These are phyloP conservation scores for silkworm (Bombyx mori) DNA, from an alignment of 1,140 invertebrate genomes.

Conservation along the genomic window ASM3026992v2 NC_085125.1:2804001-2804500, in stretches of 20 bases:
- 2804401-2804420: conserved; percentile 38
- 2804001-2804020: too few relatives aligned
- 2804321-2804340: conserved; percentile 47
- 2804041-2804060: too few relatives aligned
- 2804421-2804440: conserved; percentile 40
- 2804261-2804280: conserved; percentile 58
- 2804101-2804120: too few relatives aligned
- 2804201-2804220: conserved; percentile 65
- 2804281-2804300: conserved; percentile 52
- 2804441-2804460: conserved; percentile 40
- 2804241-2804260: conserved; percentile 63
- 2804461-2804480: conserved; percentile 51
- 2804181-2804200: conserved; percentile 41
- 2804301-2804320: conserved; percentile 59
- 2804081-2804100: too few relatives aligned
- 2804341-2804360: conserved; percentile 43
- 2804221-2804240: conserved; percentile 67
- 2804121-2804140: background rate
- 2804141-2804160: conserved; percentile 54
- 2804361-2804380: conserved; percentile 46
- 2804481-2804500: conserved; percentile 62
- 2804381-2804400: conserved; percentile 47
- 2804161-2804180: conserved; percentile 60
- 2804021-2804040: too few relatives aligned
- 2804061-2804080: too few relatives aligned